Evolutionary conservation across 2,113 vertebrate species (phyloP).

Genomic region (Stegostoma tigrinum): DNA sequence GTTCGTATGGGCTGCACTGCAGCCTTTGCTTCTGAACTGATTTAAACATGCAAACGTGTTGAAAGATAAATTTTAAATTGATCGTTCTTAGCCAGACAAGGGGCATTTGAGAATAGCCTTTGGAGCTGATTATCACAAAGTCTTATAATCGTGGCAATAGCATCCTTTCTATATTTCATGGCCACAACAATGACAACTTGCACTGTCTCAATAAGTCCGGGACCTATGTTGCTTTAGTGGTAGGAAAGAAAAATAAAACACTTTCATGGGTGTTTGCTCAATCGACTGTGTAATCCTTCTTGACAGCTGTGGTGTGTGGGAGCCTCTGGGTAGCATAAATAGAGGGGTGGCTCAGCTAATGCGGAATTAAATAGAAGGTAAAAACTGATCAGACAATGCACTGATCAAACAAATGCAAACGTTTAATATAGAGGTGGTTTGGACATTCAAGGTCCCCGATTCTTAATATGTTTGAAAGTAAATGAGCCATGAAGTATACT

Average conservation of each 20-base stretch:
- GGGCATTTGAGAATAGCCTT: constrained; percentile 16
- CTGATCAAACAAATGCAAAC: constrained; percentile 12
- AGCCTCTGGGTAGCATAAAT: constrained; percentile 41
- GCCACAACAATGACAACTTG: background rate
- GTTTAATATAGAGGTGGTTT: background rate
- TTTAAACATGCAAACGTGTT: constrained; percentile 39
- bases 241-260: constrained; percentile 40
- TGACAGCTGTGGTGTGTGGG: constrained; percentile 46
- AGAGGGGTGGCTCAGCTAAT: constrained; percentile 11
- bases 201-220: background rate
- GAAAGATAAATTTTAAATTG: constrained; percentile 39
- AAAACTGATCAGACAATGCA: background rate
- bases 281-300: constrained; percentile 46
- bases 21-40: constrained; percentile 37
- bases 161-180: background rate
- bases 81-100: background rate
- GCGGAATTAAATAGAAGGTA: background rate
- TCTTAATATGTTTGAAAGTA: background rate
- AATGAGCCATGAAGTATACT: background rate
- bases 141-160: background rate
- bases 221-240: background rate
- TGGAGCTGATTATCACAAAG: background rate
- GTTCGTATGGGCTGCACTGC: constrained; percentile 16
- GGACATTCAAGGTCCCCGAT: background rate
- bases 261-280: constrained; percentile 44